phyloP scores from a whole-genome alignment of 30 jellyfish, hydroid and myxozoan species.

The Cassiopea andromeda region DNA sequence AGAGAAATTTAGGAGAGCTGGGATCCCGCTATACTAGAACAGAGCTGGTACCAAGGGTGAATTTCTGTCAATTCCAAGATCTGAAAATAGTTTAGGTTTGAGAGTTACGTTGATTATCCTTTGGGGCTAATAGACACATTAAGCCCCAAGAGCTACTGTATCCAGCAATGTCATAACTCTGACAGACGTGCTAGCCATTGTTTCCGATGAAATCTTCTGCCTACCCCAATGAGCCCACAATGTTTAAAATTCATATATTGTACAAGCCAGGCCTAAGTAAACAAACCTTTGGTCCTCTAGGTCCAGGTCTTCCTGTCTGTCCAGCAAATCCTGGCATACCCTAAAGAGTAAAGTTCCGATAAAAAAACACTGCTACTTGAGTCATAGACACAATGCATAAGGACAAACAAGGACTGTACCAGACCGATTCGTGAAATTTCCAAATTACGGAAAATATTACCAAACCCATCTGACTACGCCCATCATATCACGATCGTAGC shows the following conservation, averaged over 20 bases:
- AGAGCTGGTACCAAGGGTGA: neutral
- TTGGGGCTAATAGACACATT: neutral
- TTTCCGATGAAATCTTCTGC: neutral
- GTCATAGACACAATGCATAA: too few species aligned
- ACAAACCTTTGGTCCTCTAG: conserved; percentile 82
- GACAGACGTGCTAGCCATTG: neutral
- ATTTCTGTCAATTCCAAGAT: neutral
- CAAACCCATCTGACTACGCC: too few species aligned
- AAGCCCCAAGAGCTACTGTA: neutral
- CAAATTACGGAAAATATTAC: too few species aligned
- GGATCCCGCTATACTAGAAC: too few species aligned
- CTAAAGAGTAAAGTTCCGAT: neutral
- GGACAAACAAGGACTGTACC: too few species aligned
- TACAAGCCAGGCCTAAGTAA: neutral
- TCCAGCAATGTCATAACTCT: neutral
- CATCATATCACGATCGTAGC: too few species aligned
- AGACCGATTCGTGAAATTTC: too few species aligned
- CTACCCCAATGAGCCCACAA: neutral
- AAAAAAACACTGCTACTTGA: neutral
- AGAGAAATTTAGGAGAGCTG: too few species aligned
- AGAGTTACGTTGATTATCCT: neutral
- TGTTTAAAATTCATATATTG: neutral
- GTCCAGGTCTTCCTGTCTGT: conserved; percentile 80
- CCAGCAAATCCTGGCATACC: conserved; percentile 77
- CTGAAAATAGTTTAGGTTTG: neutral